Conservation (phyloP, 2,888 invertebrate species). For the Agriotes lineatus region DNA sequence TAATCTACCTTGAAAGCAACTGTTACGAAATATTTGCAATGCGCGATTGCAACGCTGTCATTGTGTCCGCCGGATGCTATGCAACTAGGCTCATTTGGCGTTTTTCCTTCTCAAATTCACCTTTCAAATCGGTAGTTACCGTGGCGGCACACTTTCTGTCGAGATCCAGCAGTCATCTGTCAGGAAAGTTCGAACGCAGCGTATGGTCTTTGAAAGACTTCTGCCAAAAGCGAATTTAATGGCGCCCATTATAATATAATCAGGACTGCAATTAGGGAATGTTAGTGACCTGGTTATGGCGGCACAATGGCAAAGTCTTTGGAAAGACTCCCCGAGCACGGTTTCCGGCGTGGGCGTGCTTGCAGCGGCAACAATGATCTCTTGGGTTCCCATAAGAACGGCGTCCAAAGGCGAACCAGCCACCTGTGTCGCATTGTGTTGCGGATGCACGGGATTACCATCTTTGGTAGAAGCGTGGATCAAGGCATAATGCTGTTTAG, state of each 20-base stretch:
- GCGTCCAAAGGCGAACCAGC: conserved; percentile 1
- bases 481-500: background rate
- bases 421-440: background rate
- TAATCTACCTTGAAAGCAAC: conserved; percentile 13
- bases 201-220: background rate
- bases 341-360: conserved; percentile 12
- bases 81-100: background rate
- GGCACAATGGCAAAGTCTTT: background rate
- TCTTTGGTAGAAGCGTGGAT: background rate
- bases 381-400: conserved; percentile 36
- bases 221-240: background rate
- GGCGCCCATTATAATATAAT: background rate
- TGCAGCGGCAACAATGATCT: conserved; percentile 19
- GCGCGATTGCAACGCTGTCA: background rate
- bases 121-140: background rate
- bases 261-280: background rate
- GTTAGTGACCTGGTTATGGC: background rate
- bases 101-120: background rate
- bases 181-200: too few species aligned
- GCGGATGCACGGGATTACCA: background rate
- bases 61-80: conserved; percentile 4
- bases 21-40: too few species aligned
- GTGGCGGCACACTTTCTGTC: conserved; percentile 6
- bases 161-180: too few species aligned
- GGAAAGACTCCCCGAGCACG: too few species aligned